These are phyloP conservation scores for Sesamia nonagrioides DNA, from an alignment of 1,140 invertebrate genomes.

Conservation along the genomic window DNA sequence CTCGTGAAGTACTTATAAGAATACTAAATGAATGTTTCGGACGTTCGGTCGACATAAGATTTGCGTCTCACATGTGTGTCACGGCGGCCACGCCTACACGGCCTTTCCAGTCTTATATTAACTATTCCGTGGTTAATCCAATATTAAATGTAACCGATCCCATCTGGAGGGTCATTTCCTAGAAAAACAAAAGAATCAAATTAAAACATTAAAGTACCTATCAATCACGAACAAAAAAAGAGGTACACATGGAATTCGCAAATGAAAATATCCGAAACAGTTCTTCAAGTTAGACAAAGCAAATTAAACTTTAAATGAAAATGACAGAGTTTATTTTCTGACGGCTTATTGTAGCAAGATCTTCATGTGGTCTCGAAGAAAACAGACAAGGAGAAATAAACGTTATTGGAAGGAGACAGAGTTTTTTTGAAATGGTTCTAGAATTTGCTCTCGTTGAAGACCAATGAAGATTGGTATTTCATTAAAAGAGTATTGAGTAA, in stretches of 20 bases:
- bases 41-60: no score
- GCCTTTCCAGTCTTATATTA: no score
- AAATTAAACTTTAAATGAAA: neutral
- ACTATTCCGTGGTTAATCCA: no score
- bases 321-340: neutral
- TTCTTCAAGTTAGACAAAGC: neutral
- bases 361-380: neutral
- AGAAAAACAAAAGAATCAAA: slow-evolving; percentile 15
- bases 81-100: no score
- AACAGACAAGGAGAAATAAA: neutral
- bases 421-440: neutral
- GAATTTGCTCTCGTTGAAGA: neutral
- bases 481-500: slow-evolving; percentile 36
- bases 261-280: slow-evolving; percentile 17
- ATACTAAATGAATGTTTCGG: no score
- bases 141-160: neutral
- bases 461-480: slow-evolving; percentile 39
- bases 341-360: neutral
- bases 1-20: no score
- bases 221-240: slow-evolving; percentile 40
- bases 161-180: slow-evolving; percentile 7
- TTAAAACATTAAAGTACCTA: slow-evolving; percentile 38
- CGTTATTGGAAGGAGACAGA: neutral
- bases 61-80: no score
- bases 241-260: slow-evolving; percentile 22